Base-by-base conservation (phyloP, 2,888 invertebrate genomes). In the Augiades crinisus region DNA sequence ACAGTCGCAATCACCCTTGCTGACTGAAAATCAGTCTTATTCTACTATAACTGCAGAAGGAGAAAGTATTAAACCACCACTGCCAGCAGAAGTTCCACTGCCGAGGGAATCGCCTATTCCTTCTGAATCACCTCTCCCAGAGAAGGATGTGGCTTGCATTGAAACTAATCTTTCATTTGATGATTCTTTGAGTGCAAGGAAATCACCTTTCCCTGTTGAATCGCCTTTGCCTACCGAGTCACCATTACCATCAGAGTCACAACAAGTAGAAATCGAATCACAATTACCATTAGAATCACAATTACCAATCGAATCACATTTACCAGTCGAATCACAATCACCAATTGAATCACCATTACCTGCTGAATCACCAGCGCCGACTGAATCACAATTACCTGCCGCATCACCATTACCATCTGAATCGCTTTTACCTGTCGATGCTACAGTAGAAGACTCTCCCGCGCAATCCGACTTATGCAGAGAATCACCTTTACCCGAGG, bases 321-420 rank as follows among this genome's bases (percentile, higher is more conserved):
- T 62, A 58, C 5, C 65, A 61, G 16, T 44, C n/a, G 64, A 67
- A 52, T 54, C 61, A 6, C 62, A 61, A 58, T 64, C 31, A 68
- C 76, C 45, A 56, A 71, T 41, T 64, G 72, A 36, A 60, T 65
- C 68, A 63, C 70, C 34, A 65, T 63, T 57, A 43, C 47, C 61
- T 5, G 37, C 60, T 56, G 51, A 59, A 43, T 52, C 64, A 65
- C 70, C 58, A 10, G 41, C 56, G 22, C 61, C 60, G 17, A 45
- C 43, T 17, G 60, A 66, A 7, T 45, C 60, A 8, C 54, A 62
- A 14, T 54, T 60, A 30, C 41, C 60, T 19, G 44, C 51, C 12
- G 53, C 41, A 47, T 64, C 43, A 49, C 72, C 55, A 17, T 30
- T 60, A 7, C 60, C 61, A 67, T 22, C 46, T 31, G 41, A 36